Evolutionary conservation across 2,888 invertebrate genomes (phyloP), one percentile per base, ranked within the genome.

Genomic region (Ophion ellenae): DNA sequence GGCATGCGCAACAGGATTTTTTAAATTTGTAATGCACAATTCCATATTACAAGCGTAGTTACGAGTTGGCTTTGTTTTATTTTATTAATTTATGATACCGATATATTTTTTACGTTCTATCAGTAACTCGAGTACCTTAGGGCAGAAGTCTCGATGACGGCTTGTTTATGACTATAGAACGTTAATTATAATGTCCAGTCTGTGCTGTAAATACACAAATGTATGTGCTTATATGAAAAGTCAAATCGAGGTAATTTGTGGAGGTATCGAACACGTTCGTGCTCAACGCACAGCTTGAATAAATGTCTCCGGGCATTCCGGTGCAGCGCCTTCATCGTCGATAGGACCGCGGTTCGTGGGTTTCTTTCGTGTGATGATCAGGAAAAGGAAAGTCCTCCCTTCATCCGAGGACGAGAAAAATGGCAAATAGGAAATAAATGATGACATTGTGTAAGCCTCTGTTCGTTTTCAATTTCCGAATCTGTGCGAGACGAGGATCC

Each of bases 271-370:
- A 86, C 80, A 82, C 53, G 70, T 24, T 83, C 69, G 63, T 80
- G 73, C 6, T 53, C 63, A 63, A 17, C 14, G 53, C 53, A 14
- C 53, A 53, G 14, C 17, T 17, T 53, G 53, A 17, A 53, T 40
- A 61, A 75, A 75, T 81, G 71, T 81, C 86, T 85, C 75, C 67
- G 32, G 87, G 87, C 87, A 71, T 59, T 87, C 83, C 83, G 84
- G 87, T 86, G 86, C 86, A 73, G 63, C 40, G 47, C 53, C 40
- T 63, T 53, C n/a, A n/a, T 20, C 47, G 74, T 80, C 77, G 40
- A 80, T 67, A 66, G 76, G 71, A 73, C 69, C 36, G 47, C 40
- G 7, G 45, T 59, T 73, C 74, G 40, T 47, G 73, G 47, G 40
- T 32, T 79, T 74, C 73, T 59, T 63, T 69, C n/a, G 17, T 32